These are phyloP conservation scores for Zapus hudsonius DNA, from an alignment of 2,113 vertebrate genomes.

Conservation along the genomic window DNA sequence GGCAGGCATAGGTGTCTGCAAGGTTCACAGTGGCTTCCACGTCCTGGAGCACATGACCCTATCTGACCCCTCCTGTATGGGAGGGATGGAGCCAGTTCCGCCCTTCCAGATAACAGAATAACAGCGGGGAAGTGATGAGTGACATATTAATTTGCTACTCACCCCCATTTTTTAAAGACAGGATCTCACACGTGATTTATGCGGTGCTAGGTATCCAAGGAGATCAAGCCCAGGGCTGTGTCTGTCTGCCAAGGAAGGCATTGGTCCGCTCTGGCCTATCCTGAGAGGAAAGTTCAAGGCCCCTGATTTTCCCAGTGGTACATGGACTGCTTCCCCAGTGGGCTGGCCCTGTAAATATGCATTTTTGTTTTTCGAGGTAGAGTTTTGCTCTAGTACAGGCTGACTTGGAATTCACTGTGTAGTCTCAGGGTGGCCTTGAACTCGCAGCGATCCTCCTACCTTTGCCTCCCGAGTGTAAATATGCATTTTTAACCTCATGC, in stretches of 20 bases:
- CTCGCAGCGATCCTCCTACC: too few species aligned
- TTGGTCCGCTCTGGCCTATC: neutral
- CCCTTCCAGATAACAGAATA: neutral
- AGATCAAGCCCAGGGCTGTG: too few species aligned
- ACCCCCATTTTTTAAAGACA: too few species aligned
- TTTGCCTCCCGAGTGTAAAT: too few species aligned
- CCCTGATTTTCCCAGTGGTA: neutral
- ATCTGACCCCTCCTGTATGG: fast-evolving
- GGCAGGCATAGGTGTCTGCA: neutral
- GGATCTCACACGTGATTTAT: too few species aligned
- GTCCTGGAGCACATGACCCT: too few species aligned
- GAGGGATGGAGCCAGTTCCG: neutral
- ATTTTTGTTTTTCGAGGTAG: fast-evolving
- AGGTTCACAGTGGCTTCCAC: neutral
- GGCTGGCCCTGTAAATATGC: neutral
- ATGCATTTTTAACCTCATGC: fast-evolving
- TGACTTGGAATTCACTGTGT: too few species aligned
- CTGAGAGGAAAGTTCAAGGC: neutral
- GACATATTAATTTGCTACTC: neutral
- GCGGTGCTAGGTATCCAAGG: too few species aligned
- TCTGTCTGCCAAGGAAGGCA: too few species aligned
- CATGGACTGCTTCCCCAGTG: too few species aligned
- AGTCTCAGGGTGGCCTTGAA: too few species aligned
- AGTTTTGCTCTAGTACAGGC: too few species aligned
- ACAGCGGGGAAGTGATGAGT: neutral